These are phyloP conservation scores for Scopus umbretta DNA, from an alignment of 2,113 vertebrate genomes.

Conservation along the genomic window DNA sequence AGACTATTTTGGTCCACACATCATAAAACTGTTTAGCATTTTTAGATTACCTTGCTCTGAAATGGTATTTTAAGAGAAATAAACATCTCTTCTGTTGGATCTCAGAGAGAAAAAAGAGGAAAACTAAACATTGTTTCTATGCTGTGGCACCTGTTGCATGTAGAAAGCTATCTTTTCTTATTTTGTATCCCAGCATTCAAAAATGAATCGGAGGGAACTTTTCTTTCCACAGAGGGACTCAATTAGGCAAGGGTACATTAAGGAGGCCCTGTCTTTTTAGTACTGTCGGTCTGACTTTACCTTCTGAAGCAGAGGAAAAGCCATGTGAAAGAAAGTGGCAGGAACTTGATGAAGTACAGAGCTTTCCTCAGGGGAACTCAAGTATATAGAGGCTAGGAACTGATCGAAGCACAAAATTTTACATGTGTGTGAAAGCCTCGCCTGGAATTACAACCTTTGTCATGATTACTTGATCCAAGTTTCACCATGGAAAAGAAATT, in stretches of 20 bases:
- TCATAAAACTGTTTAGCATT: not conserved
- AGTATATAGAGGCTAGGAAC: not conserved
- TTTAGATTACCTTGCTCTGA: not conserved
- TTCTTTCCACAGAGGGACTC: not conserved
- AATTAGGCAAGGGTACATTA: not conserved
- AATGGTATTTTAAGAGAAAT: not conserved
- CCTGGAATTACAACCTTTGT: not conserved
- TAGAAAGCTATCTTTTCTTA: not conserved
- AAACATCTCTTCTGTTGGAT: not conserved
- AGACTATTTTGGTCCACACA: not conserved
- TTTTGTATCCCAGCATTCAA: not conserved
- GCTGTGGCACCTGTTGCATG: not conserved
- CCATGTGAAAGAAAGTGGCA: not conserved
- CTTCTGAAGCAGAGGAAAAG: not conserved
- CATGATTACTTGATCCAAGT: not conserved
- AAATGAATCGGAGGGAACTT: not conserved
- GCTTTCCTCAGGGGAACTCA: not conserved
- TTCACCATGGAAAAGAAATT: not conserved
- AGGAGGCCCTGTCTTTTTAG: not conserved
- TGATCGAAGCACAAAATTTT: not conserved
- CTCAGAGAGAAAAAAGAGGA: not conserved
- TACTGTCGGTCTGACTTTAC: slow-evolving; percentile 4
- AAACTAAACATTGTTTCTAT: not conserved
- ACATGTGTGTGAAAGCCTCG: not conserved
- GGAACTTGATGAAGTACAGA: slow-evolving; percentile 13